Evolutionary conservation across 1,140 invertebrate genomes (phyloP), one percentile per base, ranked within the genome.

Genomic region (Acromyrmex charruanus): DNA sequence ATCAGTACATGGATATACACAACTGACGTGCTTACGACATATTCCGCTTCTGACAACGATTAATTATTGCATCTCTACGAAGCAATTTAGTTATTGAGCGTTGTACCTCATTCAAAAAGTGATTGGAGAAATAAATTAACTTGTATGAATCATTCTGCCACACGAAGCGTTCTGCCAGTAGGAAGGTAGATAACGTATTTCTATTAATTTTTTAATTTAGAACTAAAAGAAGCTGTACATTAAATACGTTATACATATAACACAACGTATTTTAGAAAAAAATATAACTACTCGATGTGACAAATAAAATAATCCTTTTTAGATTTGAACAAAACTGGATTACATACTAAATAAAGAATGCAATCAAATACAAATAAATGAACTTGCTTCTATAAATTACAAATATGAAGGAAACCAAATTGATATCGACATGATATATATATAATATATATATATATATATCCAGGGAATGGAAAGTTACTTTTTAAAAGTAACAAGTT

Each of bases 11-110:
- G 21, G 16, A 31, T 66, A 31, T 49, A 80, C 44, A 53, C 31
- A 18, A 5, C 25, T 51, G 55, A 72, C 39, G 39, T 21, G 21
- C 2, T 25, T 28, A n/a, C 3, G n/a, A 71, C 12, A 18, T 35
- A 44, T 79, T 14, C 2, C 49, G 10, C 49, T 39, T 81, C 31
- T 58, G 10, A 58, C 65, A 21, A 69, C 49, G 49, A 58, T 58
- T 81, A 81, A 81, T 81, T 69, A 81, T 69, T 55, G 53, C 16
- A 3, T 44, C 39, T 12, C 39, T 44, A 44, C 39, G 39, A 44
- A 44, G 39, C 39, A 12, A 44, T 44, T 44, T 44, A 44, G 39
- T 44, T 68, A 66, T 66, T 3, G 39, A 49, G 16, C 3, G 55
- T 25, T 39, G 16, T 49, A 25, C 2, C 3, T 49, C 4, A 49